Evolutionary conservation across 2,888 invertebrate species (phyloP), one percentile per base, ranked within the genome.

Genomic region (Acanthosepion pharaonis): DNA sequence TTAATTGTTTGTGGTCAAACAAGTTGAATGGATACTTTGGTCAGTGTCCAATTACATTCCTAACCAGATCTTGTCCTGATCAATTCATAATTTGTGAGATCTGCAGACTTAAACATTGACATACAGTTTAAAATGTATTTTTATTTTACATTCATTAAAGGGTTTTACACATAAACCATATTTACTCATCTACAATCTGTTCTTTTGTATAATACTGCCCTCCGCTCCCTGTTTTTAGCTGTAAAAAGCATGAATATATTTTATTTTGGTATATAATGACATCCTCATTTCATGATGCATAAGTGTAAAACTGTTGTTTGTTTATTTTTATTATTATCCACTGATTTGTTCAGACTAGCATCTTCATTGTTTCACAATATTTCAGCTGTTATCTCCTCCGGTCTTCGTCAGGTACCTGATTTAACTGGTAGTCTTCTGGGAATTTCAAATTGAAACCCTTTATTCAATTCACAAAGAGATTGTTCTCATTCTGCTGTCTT

Each of bases 1-100:
- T 78, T 78, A 78, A 78, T 78, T 78, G 78, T 78, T 78, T 78
- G 78, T 78, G 78, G 78, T 78, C 33, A 78, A 78, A 78, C 78
- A 78, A 78, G 78, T 78, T 78, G 78, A 78, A 78, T 78, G 78
- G 78, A 33, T 78, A n/a, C 78, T 78, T 59, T 78, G 78, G 78
- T n/a, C 78, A 78, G 18, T 78, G 78, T 78, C 78, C 78, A 78
- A 78, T 78, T n/a, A 78, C n/a, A 78, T 78, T 78, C 15, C 33
- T 78, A n/a, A 78, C n/a, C 5, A n/a, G n/a, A n/a, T 33, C 78
- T 78, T 33, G 11, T 78, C 11, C 78, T 78, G 78, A 78, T 78
- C 78, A 33, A 78, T 78, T 78, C 78, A 78, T 78, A 78, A 33
- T 78, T 78, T 78, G 6, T 78, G n/a, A 20, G 59, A 59, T 23